These are phyloP conservation scores for Eulemur macaco DNA, from an alignment of 2,113 vertebrate genomes.

Conservation along the genomic window DNA sequence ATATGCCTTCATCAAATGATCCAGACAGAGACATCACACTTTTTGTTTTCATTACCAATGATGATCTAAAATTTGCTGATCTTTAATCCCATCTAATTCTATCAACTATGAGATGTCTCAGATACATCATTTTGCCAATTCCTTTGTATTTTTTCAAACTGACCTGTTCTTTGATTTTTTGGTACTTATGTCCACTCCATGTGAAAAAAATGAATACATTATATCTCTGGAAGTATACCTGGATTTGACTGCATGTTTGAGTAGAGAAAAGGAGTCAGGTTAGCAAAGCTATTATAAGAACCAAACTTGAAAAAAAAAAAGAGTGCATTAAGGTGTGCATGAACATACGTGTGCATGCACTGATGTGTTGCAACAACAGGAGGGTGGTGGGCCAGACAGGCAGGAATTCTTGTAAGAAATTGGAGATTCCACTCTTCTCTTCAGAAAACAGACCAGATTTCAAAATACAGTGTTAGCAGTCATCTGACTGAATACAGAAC, in stretches of 20 bases:
- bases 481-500: neutral
- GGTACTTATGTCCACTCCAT: neutral
- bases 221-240: neutral
- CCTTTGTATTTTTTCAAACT: neutral
- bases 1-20: neutral
- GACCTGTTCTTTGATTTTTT: neutral
- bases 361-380: neutral
- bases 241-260: neutral
- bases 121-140: neutral
- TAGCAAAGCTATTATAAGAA: neutral
- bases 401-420: neutral
- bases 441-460: neutral
- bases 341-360: accelerated
- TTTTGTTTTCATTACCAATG: neutral
- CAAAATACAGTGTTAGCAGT: neutral
- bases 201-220: neutral
- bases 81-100: neutral
- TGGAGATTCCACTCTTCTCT: neutral
- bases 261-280: neutral
- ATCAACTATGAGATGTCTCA: neutral
- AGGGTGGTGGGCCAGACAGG: too few species aligned
- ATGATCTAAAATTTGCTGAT: neutral
- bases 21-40: neutral
- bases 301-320: neutral
- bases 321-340: neutral